phyloP scores from a whole-genome alignment of 2,797 vertebrate species.

The Urocyon cinereoargenteus region DNA sequence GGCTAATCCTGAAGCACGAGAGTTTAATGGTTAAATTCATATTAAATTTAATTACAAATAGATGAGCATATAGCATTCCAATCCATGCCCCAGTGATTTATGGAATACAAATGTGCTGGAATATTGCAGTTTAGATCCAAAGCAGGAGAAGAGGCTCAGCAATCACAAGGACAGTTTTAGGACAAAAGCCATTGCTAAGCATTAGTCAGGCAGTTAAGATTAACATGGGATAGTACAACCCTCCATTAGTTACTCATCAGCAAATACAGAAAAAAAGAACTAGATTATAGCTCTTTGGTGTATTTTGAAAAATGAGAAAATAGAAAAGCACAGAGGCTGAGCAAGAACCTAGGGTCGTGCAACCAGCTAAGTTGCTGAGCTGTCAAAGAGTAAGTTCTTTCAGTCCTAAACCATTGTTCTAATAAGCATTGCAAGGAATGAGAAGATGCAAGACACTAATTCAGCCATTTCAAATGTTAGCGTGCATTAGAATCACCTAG shows the following conservation, averaged over 20 bases:
- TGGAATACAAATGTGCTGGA: conserved; percentile 13
- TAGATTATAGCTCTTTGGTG: conserved; percentile 56
- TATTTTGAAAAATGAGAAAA: conserved; percentile 55
- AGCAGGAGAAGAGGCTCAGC: background rate
- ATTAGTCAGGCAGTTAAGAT: conserved; percentile 69
- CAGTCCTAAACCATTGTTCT: background rate
- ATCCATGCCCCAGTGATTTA: conserved; percentile 62
- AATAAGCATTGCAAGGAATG: background rate
- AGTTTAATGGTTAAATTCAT: conserved; percentile 66
- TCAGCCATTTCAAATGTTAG: background rate
- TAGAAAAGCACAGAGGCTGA: conserved; percentile 57
- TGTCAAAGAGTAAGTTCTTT: background rate
- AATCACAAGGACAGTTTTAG: conserved; percentile 60
- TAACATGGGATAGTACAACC: conserved; percentile 51
- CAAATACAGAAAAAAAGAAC: conserved; percentile 61
- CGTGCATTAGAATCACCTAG: background rate
- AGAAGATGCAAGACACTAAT: background rate
- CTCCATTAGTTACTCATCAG: conserved; percentile 77
- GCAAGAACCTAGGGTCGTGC: background rate
- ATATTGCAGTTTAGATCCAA: conserved; percentile 56
- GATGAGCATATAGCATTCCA: conserved; percentile 64
- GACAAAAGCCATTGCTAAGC: conserved; percentile 68
- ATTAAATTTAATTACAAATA: conserved; percentile 78
- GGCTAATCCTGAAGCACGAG: conserved; percentile 7
- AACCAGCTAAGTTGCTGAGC: conserved; percentile 27